Conservation (phyloP, 2,888 invertebrate species). For the Buathra laborator region DNA sequence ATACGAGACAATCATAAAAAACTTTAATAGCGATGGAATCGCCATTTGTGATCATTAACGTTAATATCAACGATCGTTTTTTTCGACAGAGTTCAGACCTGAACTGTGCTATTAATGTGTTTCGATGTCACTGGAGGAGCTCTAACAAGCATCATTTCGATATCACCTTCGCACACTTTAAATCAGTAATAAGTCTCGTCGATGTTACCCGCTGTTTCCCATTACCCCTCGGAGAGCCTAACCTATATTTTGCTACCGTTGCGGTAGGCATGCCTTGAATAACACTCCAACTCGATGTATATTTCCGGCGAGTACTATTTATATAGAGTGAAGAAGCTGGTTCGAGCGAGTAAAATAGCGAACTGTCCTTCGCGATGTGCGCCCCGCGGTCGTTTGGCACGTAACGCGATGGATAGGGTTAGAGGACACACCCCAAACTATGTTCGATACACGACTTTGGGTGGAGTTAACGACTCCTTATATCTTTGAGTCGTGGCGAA, state of each 20-base stretch:
- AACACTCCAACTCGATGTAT: constrained; percentile 73
- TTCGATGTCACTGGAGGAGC: neutral
- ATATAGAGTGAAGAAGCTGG: constrained; percentile 73
- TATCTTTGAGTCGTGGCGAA: constrained; percentile 7
- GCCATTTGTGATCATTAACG: neutral
- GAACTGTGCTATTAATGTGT: neutral
- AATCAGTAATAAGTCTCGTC: neutral
- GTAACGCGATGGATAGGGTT: constrained; percentile 76
- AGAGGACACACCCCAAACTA: constrained; percentile 77
- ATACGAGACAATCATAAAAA: too few species aligned
- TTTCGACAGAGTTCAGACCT: neutral
- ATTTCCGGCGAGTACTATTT: constrained; percentile 80
- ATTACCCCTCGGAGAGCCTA: constrained; percentile 22
- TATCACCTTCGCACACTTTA: neutral
- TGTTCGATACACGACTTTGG: constrained; percentile 59
- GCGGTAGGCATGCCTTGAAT: constrained; percentile 65
- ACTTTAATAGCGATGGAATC: too few species aligned
- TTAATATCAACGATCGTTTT: neutral
- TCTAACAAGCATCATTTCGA: neutral
- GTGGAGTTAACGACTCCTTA: constrained; percentile 40
- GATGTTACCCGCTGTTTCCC: neutral
- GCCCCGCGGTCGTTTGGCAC: constrained; percentile 67
- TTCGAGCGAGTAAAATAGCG: constrained; percentile 45
- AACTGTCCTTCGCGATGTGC: constrained; percentile 58
- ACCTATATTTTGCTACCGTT: constrained; percentile 35